Conservation (phyloP, 2,888 invertebrate species). For the Deilephila elpenor region DNA sequence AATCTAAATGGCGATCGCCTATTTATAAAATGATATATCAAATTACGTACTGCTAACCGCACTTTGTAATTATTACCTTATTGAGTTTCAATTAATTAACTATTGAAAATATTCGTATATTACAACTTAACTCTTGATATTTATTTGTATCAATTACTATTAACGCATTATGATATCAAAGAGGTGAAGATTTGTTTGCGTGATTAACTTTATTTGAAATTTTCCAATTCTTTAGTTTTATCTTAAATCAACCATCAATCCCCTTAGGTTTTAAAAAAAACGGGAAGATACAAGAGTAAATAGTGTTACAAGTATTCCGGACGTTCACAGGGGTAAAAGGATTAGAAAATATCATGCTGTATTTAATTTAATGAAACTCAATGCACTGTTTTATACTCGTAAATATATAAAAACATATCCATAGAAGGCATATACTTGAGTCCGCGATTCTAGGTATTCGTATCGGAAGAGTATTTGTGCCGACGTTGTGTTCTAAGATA, state of each 20-base stretch:
- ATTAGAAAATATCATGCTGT: too few species aligned
- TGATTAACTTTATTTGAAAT: too few species aligned
- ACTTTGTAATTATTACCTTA: background rate
- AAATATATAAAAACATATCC: background rate
- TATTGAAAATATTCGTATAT: background rate
- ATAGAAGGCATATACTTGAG: constrained; percentile 21
- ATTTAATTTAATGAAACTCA: background rate
- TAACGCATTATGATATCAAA: too few species aligned
- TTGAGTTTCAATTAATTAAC: background rate
- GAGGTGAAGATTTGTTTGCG: too few species aligned
- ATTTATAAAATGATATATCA: constrained; percentile 14
- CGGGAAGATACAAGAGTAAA: too few species aligned
- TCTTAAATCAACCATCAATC: too few species aligned
- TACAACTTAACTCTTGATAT: background rate
- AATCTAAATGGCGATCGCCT: background rate
- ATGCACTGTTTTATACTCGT: background rate
- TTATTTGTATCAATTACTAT: too few species aligned
- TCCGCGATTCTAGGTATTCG: constrained; percentile 20
- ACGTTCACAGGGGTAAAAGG: too few species aligned
- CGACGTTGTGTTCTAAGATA: constrained; percentile 11
- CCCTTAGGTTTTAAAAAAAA: too few species aligned
- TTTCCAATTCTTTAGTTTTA: too few species aligned
- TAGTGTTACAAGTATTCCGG: too few species aligned
- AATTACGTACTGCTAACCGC: background rate
- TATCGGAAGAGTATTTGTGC: background rate